Evolutionary conservation across 1,140 invertebrate genomes (phyloP).

Genomic region (Drosophila watanabei): DNA sequence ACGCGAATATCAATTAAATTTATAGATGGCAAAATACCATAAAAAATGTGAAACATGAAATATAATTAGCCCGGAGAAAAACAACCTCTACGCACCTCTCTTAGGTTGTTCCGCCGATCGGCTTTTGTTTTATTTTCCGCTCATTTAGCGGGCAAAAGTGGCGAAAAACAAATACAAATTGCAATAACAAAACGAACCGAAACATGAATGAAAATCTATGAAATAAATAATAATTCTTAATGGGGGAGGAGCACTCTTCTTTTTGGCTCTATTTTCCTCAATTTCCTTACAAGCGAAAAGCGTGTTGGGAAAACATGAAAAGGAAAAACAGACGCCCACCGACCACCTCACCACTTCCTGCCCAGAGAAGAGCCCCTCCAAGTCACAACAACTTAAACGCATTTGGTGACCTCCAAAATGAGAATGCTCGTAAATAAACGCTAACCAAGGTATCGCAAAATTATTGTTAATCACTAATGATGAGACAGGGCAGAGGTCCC

Average conservation of each 20-base stretch:
- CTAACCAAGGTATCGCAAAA: constrained; percentile 49
- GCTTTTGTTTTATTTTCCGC: constrained; percentile 36
- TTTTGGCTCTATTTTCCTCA: constrained; percentile 20
- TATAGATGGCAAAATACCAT: constrained; percentile 32
- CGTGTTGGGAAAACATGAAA: constrained; percentile 46
- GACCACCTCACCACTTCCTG: constrained; percentile 5
- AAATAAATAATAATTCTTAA: constrained; percentile 75
- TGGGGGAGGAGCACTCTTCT: too few species aligned
- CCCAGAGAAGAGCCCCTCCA: not conserved
- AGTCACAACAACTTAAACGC: constrained; percentile 66
- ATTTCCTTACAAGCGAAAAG: constrained; percentile 38
- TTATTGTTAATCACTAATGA: constrained; percentile 77
- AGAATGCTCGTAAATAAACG: constrained; percentile 68
- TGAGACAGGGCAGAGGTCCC: constrained; percentile 55
- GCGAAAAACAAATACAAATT: constrained; percentile 29
- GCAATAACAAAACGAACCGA: constrained; percentile 54
- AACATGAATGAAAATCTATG: constrained; percentile 78
- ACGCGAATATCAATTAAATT: constrained; percentile 31
- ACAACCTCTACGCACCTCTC: constrained; percentile 20
- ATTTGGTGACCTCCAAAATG: constrained; percentile 69
- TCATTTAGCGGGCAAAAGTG: constrained; percentile 26
- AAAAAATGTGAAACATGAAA: constrained; percentile 63
- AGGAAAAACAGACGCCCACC: constrained; percentile 47
- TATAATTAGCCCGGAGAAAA: constrained; percentile 46
- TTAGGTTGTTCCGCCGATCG: not conserved